Evolutionary conservation across 2,797 vertebrate species (phyloP), one percentile per base, ranked within the genome.

Genomic region (Stomatorhinus walkeri): DNA sequence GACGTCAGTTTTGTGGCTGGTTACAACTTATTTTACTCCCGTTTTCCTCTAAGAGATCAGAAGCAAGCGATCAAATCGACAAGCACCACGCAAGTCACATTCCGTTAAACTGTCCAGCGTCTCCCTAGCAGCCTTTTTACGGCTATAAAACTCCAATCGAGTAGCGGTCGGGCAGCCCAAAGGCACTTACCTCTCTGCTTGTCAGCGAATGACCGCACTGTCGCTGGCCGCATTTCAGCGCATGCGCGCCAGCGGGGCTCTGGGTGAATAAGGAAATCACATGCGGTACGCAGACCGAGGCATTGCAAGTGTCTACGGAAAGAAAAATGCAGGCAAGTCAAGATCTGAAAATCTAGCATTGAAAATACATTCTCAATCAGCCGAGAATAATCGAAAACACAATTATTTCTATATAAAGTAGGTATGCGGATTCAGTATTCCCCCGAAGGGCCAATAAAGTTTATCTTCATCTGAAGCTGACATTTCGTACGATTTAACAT

Each of bases 201-300:
- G 76, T 84, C 86, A 61, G 12, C 52, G 72, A 54, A 72, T 49
- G 61, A 89, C 89, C 81, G 89, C 76, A 88, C 46, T 88, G 72
- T 51, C 79, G 40, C 79, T 83, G 81, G 46, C 46, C 40, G 54
- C 64, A 61, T 87, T 89, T 88, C 89, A 12, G 89, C 46, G 89
- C 89, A 89, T 89, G 89, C 89, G 89, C 89, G 6, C 22, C 16
- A 59, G 9, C 7, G 43, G 6, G 16, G 81, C 12, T 49, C 36
- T 10, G 22, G n/a, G n/a, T 28, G 49, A 54, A 16, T 28, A 12
- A 56, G 24, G 52, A 86, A 86, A 86, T 86, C 85, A 19, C 51
- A 40, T 16, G 49, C 22, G 5, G 51, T 12, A 22, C n/a, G 85
- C 51, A 36, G 14, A 54, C 51, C 16, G 9, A 28, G 4, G 83